These are phyloP conservation scores for Lasioglossum lativentre DNA, from an alignment of 2,888 invertebrate species.

Conservation along the genomic window DNA sequence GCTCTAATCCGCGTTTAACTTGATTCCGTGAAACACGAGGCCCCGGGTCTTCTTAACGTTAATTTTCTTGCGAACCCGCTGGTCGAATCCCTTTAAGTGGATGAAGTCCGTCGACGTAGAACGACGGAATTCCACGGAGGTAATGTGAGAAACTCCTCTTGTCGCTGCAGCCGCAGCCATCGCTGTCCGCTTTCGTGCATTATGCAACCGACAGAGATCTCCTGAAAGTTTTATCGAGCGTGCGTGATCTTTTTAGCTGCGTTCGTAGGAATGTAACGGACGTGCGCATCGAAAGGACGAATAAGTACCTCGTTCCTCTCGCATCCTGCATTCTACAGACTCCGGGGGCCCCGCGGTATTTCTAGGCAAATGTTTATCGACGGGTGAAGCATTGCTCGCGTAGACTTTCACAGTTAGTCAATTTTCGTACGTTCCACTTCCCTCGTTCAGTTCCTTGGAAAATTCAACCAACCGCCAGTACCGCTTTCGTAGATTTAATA, in stretches of 20 bases:
- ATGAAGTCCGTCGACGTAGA: constrained; percentile 35
- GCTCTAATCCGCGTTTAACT: constrained; percentile 6
- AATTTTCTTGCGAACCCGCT: constrained; percentile 23
- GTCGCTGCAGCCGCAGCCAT: constrained; percentile 40
- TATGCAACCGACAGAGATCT: constrained; percentile 68
- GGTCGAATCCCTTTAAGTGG: constrained; percentile 43
- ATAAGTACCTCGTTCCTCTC: constrained; percentile 45
- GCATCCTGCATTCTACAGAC: constrained; percentile 39
- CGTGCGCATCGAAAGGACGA: constrained; percentile 45
- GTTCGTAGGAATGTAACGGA: constrained; percentile 52
- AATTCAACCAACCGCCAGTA: neutral
- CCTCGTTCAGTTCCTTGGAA: neutral
- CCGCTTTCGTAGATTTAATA: neutral
- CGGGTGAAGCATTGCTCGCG: constrained; percentile 7
- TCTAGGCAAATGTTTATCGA: constrained; percentile 18
- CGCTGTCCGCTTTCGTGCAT: constrained; percentile 59
- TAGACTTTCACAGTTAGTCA: constrained; percentile 6
- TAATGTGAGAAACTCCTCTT: constrained; percentile 67
- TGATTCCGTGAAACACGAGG: neutral
- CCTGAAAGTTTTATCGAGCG: constrained; percentile 70
- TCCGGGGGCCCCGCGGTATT: constrained; percentile 28
- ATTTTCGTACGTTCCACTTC: neutral
- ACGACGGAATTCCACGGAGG: constrained; percentile 48
- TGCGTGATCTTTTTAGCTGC: constrained; percentile 62
- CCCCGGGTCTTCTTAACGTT: neutral